phyloP scores from a whole-genome alignment of 2,113 vertebrate genomes.

The Pithys albifrons region DNA sequence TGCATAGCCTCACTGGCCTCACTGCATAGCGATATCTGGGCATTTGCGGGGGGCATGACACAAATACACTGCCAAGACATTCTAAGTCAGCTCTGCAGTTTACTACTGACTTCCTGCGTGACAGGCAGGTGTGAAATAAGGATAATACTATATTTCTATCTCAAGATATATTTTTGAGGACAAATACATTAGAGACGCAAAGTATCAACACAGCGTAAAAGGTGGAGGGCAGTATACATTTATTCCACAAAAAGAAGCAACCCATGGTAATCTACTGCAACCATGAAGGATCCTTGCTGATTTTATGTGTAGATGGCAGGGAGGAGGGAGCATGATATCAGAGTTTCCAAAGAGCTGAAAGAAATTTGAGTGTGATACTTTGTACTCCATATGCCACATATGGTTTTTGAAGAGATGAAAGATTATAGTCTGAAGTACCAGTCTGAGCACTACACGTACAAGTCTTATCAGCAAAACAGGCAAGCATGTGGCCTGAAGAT shows the following conservation, averaged over 20 bases:
- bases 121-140: not conserved
- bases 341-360: not conserved
- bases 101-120: not conserved
- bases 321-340: not conserved
- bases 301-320: not conserved
- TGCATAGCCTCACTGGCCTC: too few species aligned
- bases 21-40: not conserved
- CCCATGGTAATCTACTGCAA: not conserved
- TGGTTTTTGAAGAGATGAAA: not conserved
- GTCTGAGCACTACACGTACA: not conserved
- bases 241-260: not conserved
- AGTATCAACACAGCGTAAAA: not conserved
- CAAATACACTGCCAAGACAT: not conserved
- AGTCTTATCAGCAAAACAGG: not conserved
- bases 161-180: not conserved
- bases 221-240: not conserved
- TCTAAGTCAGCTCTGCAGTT: not conserved
- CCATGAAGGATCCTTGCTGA: not conserved
- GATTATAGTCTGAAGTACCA: not conserved
- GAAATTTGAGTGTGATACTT: not conserved
- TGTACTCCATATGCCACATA: too few species aligned
- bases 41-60: not conserved
- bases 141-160: not conserved
- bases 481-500: not conserved
- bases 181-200: not conserved